Conservation (phyloP, 2,888 invertebrate genomes). For the Microplitis deprimator region DNA sequence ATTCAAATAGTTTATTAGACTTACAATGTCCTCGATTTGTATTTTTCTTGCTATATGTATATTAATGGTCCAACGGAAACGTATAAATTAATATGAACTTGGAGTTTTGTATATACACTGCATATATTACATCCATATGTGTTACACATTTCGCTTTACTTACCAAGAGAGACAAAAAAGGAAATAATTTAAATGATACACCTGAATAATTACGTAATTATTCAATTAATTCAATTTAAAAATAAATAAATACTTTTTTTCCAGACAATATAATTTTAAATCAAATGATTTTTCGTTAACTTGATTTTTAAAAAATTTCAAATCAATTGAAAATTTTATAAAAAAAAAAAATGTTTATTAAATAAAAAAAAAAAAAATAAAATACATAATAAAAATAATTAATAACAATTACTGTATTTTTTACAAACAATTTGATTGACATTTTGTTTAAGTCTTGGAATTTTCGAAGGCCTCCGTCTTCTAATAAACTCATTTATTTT, state of each 20-base stretch:
- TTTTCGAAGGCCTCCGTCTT: neutral
- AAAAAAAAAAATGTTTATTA: neutral
- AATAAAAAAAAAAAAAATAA: neutral
- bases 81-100: constrained; percentile 42
- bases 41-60: constrained; percentile 15
- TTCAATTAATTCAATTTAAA: neutral
- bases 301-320: neutral
- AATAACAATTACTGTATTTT: neutral
- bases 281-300: no score
- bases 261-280: no score
- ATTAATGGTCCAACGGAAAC: constrained; percentile 41
- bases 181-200: neutral
- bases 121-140: constrained; percentile 12
- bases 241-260: neutral
- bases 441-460: neutral
- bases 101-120: constrained; percentile 31
- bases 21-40: constrained; percentile 31
- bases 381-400: neutral
- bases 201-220: neutral
- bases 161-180: neutral
- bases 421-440: neutral
- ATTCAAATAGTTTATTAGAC: neutral
- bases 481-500: neutral
- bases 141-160: constrained; percentile 33
- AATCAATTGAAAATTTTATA: neutral